Evolutionary conservation across 2,113 vertebrate genomes (phyloP), one percentile per base, ranked within the genome.

Genomic region (Zingel zingel): DNA sequence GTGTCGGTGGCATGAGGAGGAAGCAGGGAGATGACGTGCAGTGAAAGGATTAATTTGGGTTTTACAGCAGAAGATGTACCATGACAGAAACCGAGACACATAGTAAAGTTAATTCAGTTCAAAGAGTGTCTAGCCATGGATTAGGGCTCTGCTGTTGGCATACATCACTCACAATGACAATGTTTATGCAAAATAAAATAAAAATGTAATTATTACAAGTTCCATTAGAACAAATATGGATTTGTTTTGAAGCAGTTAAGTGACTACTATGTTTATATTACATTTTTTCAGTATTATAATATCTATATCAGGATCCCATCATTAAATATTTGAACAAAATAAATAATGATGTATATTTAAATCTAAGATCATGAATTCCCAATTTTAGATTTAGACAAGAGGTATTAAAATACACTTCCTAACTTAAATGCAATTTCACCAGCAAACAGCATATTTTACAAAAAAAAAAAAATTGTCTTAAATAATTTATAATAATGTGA

Each of bases 1-100:
- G 91, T 89, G 53, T 84, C 67, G 65, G 88, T 53, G 86, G 70
- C 57, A n/a, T 19, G 2, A 78, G 62, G 65, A 88, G 73, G 76
- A 89, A 88, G 77, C 85, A 23, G 77, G 77, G 56, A 58, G 81
- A 79, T 76, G 76, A 48, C 13, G 56, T 18, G 50, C 51, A 81
- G 74, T 18, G 56, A 83, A 71, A 82, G 39, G 74, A 19, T 48
- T 72, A 2, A 75, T 79, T 79, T 74, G 65, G 61, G 56, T 86
- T 83, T 78, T 33, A 59, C 64, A 72, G 79, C 82, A 51, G 66
- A 77, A 72, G 74, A 80, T 59, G 71, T 14, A 18, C 23, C n/a
- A 18, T 16, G 62, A 77, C 27, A 56, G 47, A 82, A 59, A 74
- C 45, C 2, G 50, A 74, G 72, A 82, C 74, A 66, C 61, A n/a